phyloP scores from a whole-genome alignment of 2,113 vertebrate genomes.

The Tringa solitaria region DNA sequence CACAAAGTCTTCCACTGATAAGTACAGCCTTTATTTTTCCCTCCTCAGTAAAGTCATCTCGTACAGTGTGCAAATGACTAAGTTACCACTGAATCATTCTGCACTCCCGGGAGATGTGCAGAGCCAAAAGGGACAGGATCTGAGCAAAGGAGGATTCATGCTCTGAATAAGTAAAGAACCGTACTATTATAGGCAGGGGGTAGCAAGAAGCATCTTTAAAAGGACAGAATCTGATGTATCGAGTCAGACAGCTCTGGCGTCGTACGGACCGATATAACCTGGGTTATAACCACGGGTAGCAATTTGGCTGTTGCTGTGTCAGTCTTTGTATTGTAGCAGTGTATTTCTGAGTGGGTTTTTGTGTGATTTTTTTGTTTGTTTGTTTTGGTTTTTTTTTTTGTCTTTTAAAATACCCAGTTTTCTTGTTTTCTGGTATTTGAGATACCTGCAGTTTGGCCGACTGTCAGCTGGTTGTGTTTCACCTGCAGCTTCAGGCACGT shows the following conservation, averaged over 20 bases:
- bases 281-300: not conserved
- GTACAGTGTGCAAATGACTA: not conserved
- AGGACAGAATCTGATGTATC: constrained; percentile 25
- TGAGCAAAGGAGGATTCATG: constrained; percentile 48
- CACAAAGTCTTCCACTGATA: constrained; percentile 11
- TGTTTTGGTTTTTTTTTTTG: too few species aligned
- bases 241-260: not conserved
- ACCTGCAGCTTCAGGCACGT: not conserved
- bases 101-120: constrained; percentile 38
- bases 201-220: constrained; percentile 27
- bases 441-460: not conserved
- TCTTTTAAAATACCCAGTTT: not conserved
- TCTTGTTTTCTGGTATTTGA: not conserved
- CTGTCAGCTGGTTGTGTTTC: not conserved
- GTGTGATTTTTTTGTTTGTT: not conserved
- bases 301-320: not conserved
- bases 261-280: not conserved
- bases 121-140: constrained; percentile 61
- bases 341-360: not conserved
- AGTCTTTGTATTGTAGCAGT: not conserved
- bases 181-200: constrained; percentile 4
- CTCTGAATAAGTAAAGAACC: constrained; percentile 60
- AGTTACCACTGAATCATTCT: constrained; percentile 52
- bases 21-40: constrained; percentile 30
- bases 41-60: constrained; percentile 26